Base-by-base conservation (phyloP, 2,113 vertebrate species). In the Pongo pygmaeus region DNA sequence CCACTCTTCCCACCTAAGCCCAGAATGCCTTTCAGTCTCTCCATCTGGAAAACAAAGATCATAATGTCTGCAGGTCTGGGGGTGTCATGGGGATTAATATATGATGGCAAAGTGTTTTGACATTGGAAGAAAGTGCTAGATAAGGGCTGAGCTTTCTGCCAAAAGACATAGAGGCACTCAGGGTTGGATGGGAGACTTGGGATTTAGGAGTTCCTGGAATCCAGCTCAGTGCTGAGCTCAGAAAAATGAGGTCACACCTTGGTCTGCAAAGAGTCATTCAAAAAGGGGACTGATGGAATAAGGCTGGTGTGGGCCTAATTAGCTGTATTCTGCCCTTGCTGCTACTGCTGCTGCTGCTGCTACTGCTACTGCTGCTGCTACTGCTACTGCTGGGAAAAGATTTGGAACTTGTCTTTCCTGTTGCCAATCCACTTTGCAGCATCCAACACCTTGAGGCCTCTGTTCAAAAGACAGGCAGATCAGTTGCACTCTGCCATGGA, bases 131-230 rank as follows among this genome's bases (percentile, higher is more conserved):
- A 93, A 93, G 55, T 48, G 18, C 38, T 93, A 46, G 74, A 17
- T 94, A 95, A 77, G 61, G 94, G 43, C 75, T 84, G 35, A 96
- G 79, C 25, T 93, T 93, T 79, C 64, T 88, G 88, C 95, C 85
- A 89, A 93, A 96, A 85, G 75, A 93, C 61, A 55, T 8, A 95
- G 89, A 95, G 20, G 17, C 38, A 81, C 13, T 84, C 67, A 2
- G n/a, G n/a, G 38, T 55, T 91, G 40, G 50, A 55, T 52, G 35
- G 23, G 40, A 25, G 20, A 85, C 46, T 79, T 61, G 38, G 77
- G 55, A 93, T 93, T 89, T 46, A 64, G 46, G 64, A 94, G 84
- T 90, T 96, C 84, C 84, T 97, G 75, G 93, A 94, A 75, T 67
- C 52, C 11, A 27, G 61, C 83, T 83, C 61, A 40, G 30, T 93